Percentiles rank a stretch among this genome's conserved stretches.
Evolutionary conservation across 2,888 invertebrate genomes (phyloP).

Genomic region (Nomada hirtipes): DNA sequence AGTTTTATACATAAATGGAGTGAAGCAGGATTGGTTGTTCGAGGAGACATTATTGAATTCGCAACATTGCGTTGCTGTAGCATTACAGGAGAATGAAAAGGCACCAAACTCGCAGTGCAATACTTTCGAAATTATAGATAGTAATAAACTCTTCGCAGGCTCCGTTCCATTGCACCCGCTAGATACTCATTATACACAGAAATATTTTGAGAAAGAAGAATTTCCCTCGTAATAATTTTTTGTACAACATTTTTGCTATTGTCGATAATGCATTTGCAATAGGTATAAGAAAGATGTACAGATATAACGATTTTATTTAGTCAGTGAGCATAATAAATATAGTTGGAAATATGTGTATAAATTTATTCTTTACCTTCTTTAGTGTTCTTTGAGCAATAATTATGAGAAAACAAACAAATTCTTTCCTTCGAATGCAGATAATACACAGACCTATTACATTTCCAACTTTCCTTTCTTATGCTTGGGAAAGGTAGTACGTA

Average conservation of each 20-base stretch:
- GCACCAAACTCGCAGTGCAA: conserved; percentile 65
- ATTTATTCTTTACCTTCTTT: conserved; percentile 46
- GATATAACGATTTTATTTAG: conserved; percentile 56
- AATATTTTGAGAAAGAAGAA: conserved; percentile 87
- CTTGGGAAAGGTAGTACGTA: conserved; percentile 44
- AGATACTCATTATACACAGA: conserved; percentile 86
- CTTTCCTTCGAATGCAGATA: not conserved
- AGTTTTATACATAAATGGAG: conserved; percentile 87
- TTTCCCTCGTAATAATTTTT: conserved; percentile 71
- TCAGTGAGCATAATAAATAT: conserved; percentile 53
- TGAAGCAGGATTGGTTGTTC: conserved; percentile 89
- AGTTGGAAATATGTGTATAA: conserved; percentile 32
- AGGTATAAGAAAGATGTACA: conserved; percentile 46
- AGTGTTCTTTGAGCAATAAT: not conserved
- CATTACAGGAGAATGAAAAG: conserved; percentile 84
- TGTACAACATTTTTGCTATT: not conserved
- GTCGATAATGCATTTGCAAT: not conserved
- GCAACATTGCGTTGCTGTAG: conserved; percentile 92
- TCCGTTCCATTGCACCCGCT: conserved; percentile 85
- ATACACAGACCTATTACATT: conserved; percentile 41
- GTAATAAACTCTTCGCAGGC: conserved; percentile 87
- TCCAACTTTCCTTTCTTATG: conserved; percentile 31
- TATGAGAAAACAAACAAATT: not conserved
- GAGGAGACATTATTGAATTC: conserved; percentile 93
- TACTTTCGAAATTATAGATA: conserved; percentile 86